phyloP scores from a whole-genome alignment of 1,140 invertebrate species.

The Papilio aristodemus region DNA sequence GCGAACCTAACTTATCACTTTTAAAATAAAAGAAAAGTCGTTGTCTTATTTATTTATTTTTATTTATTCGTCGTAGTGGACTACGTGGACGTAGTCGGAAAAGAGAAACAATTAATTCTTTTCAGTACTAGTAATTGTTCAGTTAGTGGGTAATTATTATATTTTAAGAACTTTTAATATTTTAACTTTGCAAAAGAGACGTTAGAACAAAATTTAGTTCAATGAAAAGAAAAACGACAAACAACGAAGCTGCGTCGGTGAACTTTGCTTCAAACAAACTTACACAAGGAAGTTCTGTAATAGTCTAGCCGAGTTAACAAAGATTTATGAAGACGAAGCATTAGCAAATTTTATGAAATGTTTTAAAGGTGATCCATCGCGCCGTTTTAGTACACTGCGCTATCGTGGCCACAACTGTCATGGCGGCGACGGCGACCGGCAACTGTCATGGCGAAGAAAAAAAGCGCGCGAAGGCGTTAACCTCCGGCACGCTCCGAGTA shows the following conservation, averaged over 20 bases:
- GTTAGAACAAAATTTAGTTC: not conserved
- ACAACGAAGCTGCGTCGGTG: not conserved
- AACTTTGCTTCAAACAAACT: conserved; percentile 17
- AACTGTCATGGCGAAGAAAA: conserved; percentile 1
- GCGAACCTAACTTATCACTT: not conserved
- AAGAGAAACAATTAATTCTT: too few species aligned
- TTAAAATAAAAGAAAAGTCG: not conserved
- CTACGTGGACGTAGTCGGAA: too few species aligned
- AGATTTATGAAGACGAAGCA: conserved; percentile 31
- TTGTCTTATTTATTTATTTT: too few species aligned
- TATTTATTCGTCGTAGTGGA: too few species aligned
- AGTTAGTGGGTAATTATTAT: too few species aligned
- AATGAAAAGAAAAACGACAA: not conserved
- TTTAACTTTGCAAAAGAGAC: too few species aligned
- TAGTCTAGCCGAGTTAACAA: conserved; percentile 13
- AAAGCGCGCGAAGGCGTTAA: conserved; percentile 24
- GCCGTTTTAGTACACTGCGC: not conserved
- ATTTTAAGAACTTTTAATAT: too few species aligned
- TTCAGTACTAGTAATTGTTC: too few species aligned
- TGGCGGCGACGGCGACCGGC: conserved; percentile 1
- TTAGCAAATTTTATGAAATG: conserved; percentile 24
- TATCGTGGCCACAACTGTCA: not conserved
- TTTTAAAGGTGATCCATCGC: conserved; percentile 18
- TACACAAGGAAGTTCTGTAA: conserved; percentile 15
- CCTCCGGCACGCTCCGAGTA: not conserved